These are phyloP conservation scores for Pseudochromis fuscus DNA, from an alignment of 2,797 vertebrate species.

Conservation along the genomic window DNA sequence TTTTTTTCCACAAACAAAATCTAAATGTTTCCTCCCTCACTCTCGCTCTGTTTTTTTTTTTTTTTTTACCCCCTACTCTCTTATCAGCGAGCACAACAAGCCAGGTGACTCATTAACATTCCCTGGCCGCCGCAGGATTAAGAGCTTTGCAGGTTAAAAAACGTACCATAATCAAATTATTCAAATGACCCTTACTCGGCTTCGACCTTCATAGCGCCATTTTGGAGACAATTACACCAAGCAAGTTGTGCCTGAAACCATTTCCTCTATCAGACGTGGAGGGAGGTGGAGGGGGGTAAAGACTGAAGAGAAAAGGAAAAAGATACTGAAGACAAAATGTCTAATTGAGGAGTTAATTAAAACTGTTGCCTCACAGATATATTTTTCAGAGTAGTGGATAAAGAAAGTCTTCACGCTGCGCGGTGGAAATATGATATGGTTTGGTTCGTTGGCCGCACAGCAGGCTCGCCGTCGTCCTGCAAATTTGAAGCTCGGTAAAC, in stretches of 20 bases:
- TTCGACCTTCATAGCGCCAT: conserved; percentile 73
- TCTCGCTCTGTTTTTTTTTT: not conserved
- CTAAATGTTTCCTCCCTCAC: conserved; percentile 13
- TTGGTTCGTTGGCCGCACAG: conserved; percentile 57
- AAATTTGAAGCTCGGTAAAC: conserved; percentile 44
- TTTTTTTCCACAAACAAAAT: conserved; percentile 17
- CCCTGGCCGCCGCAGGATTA: conserved; percentile 67
- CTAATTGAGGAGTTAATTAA: conserved; percentile 79
- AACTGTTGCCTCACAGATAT: conserved; percentile 63
- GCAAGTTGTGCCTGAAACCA: conserved; percentile 70
- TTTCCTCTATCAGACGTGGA: conserved; percentile 65
- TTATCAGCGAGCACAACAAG: conserved; percentile 59
- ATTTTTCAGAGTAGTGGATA: conserved; percentile 36
- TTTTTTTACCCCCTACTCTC: not conserved
- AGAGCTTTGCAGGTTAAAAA: conserved; percentile 78
- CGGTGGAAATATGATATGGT: conserved; percentile 46
- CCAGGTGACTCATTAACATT: conserved; percentile 80
- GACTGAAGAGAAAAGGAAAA: conserved; percentile 17
- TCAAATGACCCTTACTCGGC: conserved; percentile 71
- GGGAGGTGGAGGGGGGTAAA: conserved; percentile 4
- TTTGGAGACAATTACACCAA: conserved; percentile 70
- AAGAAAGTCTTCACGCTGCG: conserved; percentile 47
- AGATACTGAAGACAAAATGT: conserved; percentile 60
- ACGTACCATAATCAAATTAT: conserved; percentile 79
- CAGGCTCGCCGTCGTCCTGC: conserved; percentile 32